phyloP scores from a whole-genome alignment of 64 coral and sea anemone species.

The Porites lutea region DNA sequence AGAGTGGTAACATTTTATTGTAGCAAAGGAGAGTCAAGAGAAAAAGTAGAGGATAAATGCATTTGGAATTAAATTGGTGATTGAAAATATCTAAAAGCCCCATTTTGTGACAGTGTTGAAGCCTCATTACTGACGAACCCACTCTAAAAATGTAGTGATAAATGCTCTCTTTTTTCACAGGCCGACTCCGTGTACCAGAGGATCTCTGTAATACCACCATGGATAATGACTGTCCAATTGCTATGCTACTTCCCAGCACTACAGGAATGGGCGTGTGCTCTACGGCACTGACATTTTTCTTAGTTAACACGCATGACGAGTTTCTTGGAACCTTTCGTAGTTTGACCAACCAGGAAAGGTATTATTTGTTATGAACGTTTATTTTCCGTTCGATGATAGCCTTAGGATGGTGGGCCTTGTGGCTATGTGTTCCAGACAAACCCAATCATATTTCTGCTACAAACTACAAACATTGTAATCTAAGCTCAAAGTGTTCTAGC shows the following conservation, averaged over 20 bases:
- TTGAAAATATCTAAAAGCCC: too few relatives aligned
- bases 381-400: background rate
- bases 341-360: constrained; percentile 27
- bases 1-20: background rate
- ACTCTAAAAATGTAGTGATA: background rate
- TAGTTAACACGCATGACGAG: constrained; percentile 31
- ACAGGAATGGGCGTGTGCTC: constrained; percentile 19
- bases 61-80: too few relatives aligned
- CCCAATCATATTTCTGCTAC: too few relatives aligned
- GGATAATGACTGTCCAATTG: constrained; percentile 32
- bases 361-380: background rate
- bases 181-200: constrained; percentile 28
- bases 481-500: too few relatives aligned
- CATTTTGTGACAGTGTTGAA: too few relatives aligned
- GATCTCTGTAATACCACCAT: constrained; percentile 37
- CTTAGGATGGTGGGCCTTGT: too few relatives aligned
- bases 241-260: constrained; percentile 33
- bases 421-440: too few relatives aligned
- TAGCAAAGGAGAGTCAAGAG: background rate
- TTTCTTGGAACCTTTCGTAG: constrained; percentile 35
- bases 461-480: too few relatives aligned
- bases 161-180: background rate
- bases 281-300: constrained; percentile 13
- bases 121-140: too few relatives aligned
- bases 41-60: too few relatives aligned